Evolutionary conservation across 2,888 invertebrate genomes (phyloP).

Genomic region (Eupithecia pulchellata): DNA sequence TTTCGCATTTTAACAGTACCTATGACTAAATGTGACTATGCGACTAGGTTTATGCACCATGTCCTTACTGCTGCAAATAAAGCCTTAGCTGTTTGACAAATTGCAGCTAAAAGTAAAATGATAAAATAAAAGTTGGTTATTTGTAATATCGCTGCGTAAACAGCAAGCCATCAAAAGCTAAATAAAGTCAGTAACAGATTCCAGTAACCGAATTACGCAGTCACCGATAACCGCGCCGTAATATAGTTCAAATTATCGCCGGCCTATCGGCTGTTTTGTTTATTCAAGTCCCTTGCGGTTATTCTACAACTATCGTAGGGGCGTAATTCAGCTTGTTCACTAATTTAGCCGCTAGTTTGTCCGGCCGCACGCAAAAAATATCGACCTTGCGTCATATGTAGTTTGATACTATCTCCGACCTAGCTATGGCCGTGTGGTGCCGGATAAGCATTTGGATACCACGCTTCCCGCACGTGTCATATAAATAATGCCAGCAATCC

Average conservation of each 20-base stretch:
- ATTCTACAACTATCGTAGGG: slow-evolving; percentile 54
- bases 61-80: too few species aligned
- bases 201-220: slow-evolving; percentile 40
- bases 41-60: background rate
- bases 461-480: too few species aligned
- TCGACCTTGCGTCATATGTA: too few species aligned
- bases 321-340: slow-evolving; percentile 24
- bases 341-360: too few species aligned
- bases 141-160: background rate
- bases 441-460: too few species aligned
- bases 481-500: too few species aligned
- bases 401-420: too few species aligned
- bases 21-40: background rate
- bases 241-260: slow-evolving; percentile 64
- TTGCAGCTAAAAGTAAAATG: background rate
- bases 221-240: slow-evolving; percentile 50
- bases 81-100: too few species aligned
- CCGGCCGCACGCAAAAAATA: too few species aligned
- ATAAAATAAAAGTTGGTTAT: background rate
- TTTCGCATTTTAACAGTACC: background rate
- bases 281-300: slow-evolving; percentile 66
- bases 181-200: slow-evolving; percentile 24
- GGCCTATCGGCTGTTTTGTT: slow-evolving; percentile 74
- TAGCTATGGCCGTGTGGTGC: too few species aligned
- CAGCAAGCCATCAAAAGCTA: background rate